phyloP scores from a whole-genome alignment of 2,888 invertebrate species.

The Cheilosia urbana region DNA sequence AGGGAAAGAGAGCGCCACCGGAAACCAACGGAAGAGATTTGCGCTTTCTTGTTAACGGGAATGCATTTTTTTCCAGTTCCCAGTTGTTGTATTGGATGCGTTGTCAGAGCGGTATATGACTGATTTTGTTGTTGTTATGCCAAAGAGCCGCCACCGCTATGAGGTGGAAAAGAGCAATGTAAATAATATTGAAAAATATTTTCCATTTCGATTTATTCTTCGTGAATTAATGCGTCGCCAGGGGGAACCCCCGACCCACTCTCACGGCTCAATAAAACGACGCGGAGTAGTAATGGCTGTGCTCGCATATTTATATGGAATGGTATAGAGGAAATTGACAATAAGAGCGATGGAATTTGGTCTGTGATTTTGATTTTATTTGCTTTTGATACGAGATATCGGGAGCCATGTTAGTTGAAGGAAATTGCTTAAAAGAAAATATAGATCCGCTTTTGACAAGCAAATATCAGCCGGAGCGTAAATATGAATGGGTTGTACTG shows the following conservation, averaged over 20 bases:
- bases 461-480: slow-evolving; percentile 62
- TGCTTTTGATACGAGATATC: slow-evolving; percentile 16
- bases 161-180: slow-evolving; percentile 71
- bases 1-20: slow-evolving; percentile 22
- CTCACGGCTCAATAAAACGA: not conserved
- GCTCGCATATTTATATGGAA: slow-evolving; percentile 22
- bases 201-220: slow-evolving; percentile 74
- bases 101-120: not conserved
- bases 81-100: slow-evolving; percentile 27
- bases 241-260: not conserved
- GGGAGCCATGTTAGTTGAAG: slow-evolving; percentile 57
- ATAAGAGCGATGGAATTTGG: slow-evolving; percentile 50
- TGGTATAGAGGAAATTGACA: slow-evolving; percentile 59
- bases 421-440: slow-evolving; percentile 63
- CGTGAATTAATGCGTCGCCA: slow-evolving; percentile 71
- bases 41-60: slow-evolving; percentile 70
- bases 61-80: slow-evolving; percentile 56
- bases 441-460: slow-evolving; percentile 64
- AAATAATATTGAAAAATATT: slow-evolving; percentile 75
- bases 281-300: not conserved
- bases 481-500: not conserved
- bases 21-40: slow-evolving; percentile 69
- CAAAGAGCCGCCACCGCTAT: not conserved
- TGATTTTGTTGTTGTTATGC: slow-evolving; percentile 1
- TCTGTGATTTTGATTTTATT: slow-evolving; percentile 73